Percentiles rank a stretch among this genome's conserved stretches.
Evolutionary conservation across 2,888 invertebrate genomes (phyloP).

Genomic region (Pimpla rufipes): DNA sequence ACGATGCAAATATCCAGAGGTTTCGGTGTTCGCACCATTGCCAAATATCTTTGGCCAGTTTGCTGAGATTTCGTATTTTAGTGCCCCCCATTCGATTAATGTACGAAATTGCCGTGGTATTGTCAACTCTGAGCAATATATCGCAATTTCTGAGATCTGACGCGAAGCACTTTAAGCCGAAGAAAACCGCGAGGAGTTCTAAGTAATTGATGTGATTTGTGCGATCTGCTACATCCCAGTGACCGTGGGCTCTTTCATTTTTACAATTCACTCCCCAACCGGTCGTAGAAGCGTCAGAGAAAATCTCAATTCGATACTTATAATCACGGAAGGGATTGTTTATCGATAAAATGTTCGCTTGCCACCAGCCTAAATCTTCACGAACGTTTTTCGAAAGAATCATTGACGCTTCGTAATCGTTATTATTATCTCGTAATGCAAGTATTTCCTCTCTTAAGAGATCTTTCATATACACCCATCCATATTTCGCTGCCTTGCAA

Average conservation of each 20-base stretch:
- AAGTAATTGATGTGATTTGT: conserved; percentile 58
- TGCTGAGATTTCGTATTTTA: conserved; percentile 34
- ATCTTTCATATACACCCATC: conserved; percentile 56
- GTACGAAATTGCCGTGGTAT: conserved; percentile 64
- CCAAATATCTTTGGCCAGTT: conserved; percentile 58
- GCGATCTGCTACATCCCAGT: conserved; percentile 38
- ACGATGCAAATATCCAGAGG: conserved; percentile 59
- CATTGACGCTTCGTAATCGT: conserved; percentile 52
- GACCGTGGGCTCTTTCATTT: conserved; percentile 26
- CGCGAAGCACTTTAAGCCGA: conserved; percentile 64
- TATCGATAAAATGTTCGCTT: conserved; percentile 21
- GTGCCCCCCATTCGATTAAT: conserved; percentile 64
- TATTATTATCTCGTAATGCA: conserved; percentile 35
- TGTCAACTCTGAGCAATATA: conserved; percentile 57
- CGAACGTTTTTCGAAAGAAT: conserved; percentile 27
- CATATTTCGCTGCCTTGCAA: conserved; percentile 56
- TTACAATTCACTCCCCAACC: conserved; percentile 37
- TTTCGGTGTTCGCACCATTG: conserved; percentile 61
- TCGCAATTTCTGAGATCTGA: conserved; percentile 31
- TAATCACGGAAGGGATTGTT: conserved; percentile 1
- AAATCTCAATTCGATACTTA: conserved; percentile 15
- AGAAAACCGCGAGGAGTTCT: conserved; percentile 59
- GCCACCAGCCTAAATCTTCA: conserved; percentile 48
- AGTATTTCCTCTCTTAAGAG: conserved; percentile 55
- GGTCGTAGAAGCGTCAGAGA: conserved; percentile 31